Base-by-base conservation (phyloP, 2,797 vertebrate species). In the Acanthopagrus latus region DNA sequence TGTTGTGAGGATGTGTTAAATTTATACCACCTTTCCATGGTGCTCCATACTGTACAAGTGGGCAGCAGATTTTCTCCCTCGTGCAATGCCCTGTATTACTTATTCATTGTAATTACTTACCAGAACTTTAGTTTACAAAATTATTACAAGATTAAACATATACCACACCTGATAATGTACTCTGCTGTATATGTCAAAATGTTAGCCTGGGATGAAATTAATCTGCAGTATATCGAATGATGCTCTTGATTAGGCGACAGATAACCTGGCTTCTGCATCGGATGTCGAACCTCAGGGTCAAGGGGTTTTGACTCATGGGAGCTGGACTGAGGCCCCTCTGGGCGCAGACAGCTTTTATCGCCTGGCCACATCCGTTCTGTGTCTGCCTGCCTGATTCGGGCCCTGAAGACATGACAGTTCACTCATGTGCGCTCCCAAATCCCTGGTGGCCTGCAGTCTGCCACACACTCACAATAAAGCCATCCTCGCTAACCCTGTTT, bases 391-490 rank as follows among this genome's bases (percentile, higher is more conserved):
- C 71, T 87, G 84, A 92, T 91, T 83, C 76, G 83, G 90, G 73
- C 88, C 84, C 92, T 81, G 76, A 93, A 88, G 91, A 84, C 80
- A 82, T 57, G 62, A 90, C 63, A 56, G 81, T 73, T 93, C 89
- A 87, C 81, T 92, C 91, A 90, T 91, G 88, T 89, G 88, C 70
- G 64, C 55, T 87, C 46, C 74, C 56, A 88, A 90, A 85, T 92
- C 92, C 91, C 90, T 9, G 62, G 66, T 74, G 90, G 21, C 67
- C 71, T 47, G 11, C 86, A 25, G 60, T 88, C 83, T 91, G 87
- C 85, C 73, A 64, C 80, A 84, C 71, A 76, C 63, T 77, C 83
- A 41, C 57, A 57, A 76, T 59, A 62, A 68, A 59, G 55, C 69
- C 25, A 27, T 47, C 55, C 58, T 54, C 52, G 17, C 81, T 80